Evolutionary conservation across 2,888 invertebrate genomes (phyloP).

Genomic region (Nomada ferruginata): DNA sequence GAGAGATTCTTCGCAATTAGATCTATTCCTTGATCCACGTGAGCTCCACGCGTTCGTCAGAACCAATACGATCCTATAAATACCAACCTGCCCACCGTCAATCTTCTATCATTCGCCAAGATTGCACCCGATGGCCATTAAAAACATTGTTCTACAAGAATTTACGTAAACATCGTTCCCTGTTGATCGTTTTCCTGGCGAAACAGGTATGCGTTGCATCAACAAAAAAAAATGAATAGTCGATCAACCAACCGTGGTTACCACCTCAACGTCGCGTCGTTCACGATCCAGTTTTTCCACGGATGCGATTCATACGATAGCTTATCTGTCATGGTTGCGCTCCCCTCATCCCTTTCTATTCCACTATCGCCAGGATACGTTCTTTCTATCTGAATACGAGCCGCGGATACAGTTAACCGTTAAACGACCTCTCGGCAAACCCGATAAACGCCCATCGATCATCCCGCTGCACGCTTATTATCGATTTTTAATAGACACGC

Average conservation of each 20-base stretch:
- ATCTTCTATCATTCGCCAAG: constrained; percentile 18
- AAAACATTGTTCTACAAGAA: constrained; percentile 19
- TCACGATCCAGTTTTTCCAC: constrained; percentile 43
- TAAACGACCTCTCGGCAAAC: constrained; percentile 15
- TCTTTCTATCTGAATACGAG: constrained; percentile 5
- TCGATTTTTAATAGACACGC: constrained; percentile 17
- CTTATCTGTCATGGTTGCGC: constrained; percentile 1
- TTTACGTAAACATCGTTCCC: constrained; percentile 7
- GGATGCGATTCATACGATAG: constrained; percentile 18
- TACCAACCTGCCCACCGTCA: background rate
- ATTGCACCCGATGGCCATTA: constrained; percentile 2
- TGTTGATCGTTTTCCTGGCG: constrained; percentile 35
- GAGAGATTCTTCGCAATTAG: too few relatives aligned
- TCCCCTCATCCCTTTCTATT: background rate
- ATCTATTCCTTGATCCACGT: too few relatives aligned
- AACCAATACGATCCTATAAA: constrained; percentile 20
- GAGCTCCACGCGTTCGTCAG: constrained; percentile 7
- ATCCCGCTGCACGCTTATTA: constrained; percentile 34
- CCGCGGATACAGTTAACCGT: constrained; percentile 31
- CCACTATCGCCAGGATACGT: background rate
- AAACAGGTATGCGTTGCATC: background rate
- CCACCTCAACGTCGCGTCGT: constrained; percentile 6
- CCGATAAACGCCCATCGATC: constrained; percentile 3
- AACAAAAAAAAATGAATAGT: constrained; percentile 35
- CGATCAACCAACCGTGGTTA: constrained; percentile 18